phyloP scores from a whole-genome alignment of 2,888 invertebrate species.

The Crioceris asparagi region DNA sequence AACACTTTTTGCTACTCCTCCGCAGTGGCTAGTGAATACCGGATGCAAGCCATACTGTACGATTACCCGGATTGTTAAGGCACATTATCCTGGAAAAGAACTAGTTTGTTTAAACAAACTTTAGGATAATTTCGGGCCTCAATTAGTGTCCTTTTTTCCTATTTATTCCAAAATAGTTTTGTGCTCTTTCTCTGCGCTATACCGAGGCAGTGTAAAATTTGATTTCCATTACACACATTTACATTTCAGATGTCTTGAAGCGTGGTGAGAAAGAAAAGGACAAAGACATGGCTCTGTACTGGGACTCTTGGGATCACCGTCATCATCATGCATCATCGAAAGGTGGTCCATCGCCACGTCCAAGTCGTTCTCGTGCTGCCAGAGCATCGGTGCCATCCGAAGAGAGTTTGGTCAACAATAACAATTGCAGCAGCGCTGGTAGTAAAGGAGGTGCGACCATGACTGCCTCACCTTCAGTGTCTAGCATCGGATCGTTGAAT shows the following conservation, averaged over 20 bases:
- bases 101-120: no score
- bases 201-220: no score
- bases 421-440: conserved; percentile 31
- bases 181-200: no score
- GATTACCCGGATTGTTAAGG: no score
- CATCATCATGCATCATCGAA: conserved; percentile 36
- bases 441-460: conserved; percentile 29
- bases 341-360: conserved; percentile 42
- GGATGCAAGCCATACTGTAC: no score
- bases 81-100: no score
- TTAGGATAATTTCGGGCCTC: no score
- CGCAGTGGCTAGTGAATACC: no score
- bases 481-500: conserved; percentile 41
- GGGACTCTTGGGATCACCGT: conserved; percentile 89
- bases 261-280: conserved; percentile 46
- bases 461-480: conserved; percentile 44
- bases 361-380: conserved; percentile 38
- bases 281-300: conserved; percentile 64
- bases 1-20: no score
- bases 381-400: conserved; percentile 51
- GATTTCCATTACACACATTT: no score
- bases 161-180: no score
- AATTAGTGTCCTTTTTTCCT: no score
- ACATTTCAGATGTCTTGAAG: conserved; percentile 48
- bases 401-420: conserved; percentile 41